phyloP scores from a whole-genome alignment of 1,140 invertebrate genomes.

The Semibalanus balanoides region DNA sequence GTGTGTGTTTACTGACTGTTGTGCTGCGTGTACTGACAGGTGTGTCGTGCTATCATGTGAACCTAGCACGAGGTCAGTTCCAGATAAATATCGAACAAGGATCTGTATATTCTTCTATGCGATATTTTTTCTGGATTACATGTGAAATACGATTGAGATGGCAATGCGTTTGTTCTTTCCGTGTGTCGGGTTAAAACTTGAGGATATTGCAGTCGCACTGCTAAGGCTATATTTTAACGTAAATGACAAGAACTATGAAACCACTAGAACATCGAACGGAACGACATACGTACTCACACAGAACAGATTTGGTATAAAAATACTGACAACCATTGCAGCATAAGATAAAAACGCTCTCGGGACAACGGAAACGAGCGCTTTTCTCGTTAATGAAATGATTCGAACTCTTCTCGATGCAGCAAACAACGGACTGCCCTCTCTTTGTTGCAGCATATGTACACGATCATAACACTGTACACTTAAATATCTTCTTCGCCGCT shows the following conservation, averaged over 20 bases:
- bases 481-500: neutral
- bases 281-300: neutral
- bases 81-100: too few relatives aligned
- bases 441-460: neutral
- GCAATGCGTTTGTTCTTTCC: too few relatives aligned
- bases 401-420: neutral
- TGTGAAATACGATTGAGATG: too few relatives aligned
- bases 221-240: neutral
- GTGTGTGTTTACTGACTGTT: too few relatives aligned
- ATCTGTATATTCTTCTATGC: too few relatives aligned
- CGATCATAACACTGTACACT: neutral
- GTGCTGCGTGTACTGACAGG: too few relatives aligned
- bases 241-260: neutral
- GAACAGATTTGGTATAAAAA: neutral
- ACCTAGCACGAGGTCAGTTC: too few relatives aligned
- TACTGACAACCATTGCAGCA: neutral
- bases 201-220: neutral
- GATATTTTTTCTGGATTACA: too few relatives aligned
- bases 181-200: too few relatives aligned
- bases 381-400: neutral
- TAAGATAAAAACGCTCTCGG: neutral
- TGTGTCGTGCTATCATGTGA: too few relatives aligned
- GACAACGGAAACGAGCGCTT: neutral
- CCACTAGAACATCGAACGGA: neutral
- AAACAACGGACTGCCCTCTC: neutral